These are phyloP conservation scores for Grammomys dolichurus DNA, from an alignment of 2,113 vertebrate genomes.

Conservation along the genomic window DNA sequence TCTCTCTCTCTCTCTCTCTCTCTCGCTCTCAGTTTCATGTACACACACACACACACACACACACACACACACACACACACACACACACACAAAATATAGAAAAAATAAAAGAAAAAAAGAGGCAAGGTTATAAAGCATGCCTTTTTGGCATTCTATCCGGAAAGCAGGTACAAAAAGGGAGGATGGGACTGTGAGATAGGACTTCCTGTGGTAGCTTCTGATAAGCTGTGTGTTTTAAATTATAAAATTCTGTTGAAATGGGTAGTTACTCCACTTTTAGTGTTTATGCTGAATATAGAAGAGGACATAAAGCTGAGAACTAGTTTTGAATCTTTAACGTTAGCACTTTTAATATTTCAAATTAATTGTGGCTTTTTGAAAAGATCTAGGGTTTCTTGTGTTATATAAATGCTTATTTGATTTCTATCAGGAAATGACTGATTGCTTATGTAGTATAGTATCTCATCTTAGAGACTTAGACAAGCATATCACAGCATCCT, in stretches of 20 bases:
- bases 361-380: not conserved
- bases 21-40: not conserved
- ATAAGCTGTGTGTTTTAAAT: not conserved
- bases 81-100: not conserved
- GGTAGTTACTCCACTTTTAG: not conserved
- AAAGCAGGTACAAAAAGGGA: not conserved
- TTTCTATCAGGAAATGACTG: not conserved
- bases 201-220: not conserved
- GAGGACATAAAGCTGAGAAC: not conserved
- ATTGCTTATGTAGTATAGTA: not conserved
- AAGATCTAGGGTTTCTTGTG: not conserved
- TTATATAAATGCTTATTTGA: not conserved
- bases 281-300: not conserved
- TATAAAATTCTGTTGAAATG: not conserved
- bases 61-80: not conserved
- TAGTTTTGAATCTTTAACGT: not conserved
- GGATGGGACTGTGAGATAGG: not conserved
- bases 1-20: not conserved
- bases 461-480: not conserved
- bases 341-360: not conserved
- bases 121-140: not conserved
- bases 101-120: not conserved
- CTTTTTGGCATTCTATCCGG: not conserved
- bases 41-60: not conserved
- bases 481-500: rapidly evolving